phyloP scores from a whole-genome alignment of 92 coral and sea anemone genomes.

The Blastomussa wellsi region DNA sequence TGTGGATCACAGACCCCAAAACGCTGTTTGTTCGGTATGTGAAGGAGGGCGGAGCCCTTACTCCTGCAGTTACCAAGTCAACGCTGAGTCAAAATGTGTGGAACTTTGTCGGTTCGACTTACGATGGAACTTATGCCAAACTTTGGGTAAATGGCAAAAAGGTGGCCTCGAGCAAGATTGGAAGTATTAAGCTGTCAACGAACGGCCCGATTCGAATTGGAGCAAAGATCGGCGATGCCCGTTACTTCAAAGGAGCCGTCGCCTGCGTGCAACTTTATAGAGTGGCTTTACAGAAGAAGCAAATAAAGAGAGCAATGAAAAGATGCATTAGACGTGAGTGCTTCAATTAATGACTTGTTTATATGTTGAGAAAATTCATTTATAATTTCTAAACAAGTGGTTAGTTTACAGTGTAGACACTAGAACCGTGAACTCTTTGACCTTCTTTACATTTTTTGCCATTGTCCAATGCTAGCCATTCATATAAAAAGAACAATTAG shows the following conservation, averaged over 20 bases:
- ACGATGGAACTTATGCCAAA: constrained; percentile 63
- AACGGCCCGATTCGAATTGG: constrained; percentile 73
- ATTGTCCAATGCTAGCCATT: too few species aligned
- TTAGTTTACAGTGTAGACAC: too few species aligned
- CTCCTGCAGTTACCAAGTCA: constrained; percentile 43
- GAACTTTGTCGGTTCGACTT: constrained; percentile 73
- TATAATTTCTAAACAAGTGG: not conserved
- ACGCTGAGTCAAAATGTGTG: constrained; percentile 53
- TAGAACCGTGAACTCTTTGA: too few species aligned
- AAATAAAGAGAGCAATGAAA: constrained; percentile 68
- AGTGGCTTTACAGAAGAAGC: constrained; percentile 55
- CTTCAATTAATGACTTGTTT: not conserved
- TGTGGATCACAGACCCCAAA: constrained; percentile 63
- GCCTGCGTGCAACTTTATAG: constrained; percentile 79
- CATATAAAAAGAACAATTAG: too few species aligned
- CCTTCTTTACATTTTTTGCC: too few species aligned
- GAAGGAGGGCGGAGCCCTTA: constrained; percentile 42
- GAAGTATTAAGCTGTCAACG: constrained; percentile 63
- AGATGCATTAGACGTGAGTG: constrained; percentile 61
- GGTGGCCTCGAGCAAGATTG: constrained; percentile 51
- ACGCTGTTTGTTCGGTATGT: constrained; percentile 66
- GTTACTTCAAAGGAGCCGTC: constrained; percentile 67
- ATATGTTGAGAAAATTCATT: not conserved
- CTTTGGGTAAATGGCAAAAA: constrained; percentile 72
- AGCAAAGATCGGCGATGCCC: constrained; percentile 53